Base-by-base conservation (phyloP, 2,888 invertebrate species). In the Sinohyriopsis cumingii region DNA sequence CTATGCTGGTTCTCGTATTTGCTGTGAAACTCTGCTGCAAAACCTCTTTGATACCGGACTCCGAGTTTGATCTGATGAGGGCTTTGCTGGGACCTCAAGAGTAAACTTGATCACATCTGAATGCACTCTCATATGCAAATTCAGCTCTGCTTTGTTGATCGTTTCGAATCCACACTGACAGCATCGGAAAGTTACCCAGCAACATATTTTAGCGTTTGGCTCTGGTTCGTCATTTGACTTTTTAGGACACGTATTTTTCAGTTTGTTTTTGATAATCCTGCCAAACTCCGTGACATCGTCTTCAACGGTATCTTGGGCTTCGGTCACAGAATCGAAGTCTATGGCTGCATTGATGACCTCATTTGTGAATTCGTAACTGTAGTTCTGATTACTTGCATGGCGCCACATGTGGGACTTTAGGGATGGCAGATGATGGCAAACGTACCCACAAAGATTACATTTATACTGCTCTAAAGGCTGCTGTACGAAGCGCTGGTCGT, bases 381-480 rank as follows among this genome's bases (percentile, higher is more conserved):
- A 89, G 78, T 87, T 87, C 56, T 82, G 79, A 67, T 89, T 87
- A 63, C 85, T 85, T 24, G 89, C 88, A 76, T 89, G 89, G 2
- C 89, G 83, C 89, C 89, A 89, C 89, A 89, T 89, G 80, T 89
- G 89, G 2, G 88, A 88, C 74, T 89, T 89, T 25, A 89, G 80
- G 3, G 89, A 89, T 4, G 89, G 89, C 69, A 89, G 76, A 71
- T 89, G 89, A 74, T 89, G 89, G 72, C 89, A 89, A 7, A 89
- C 86, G 70, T 89, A 89, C 57, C 88, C 88, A 77, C 89, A 89
- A 20, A 89, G 74, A 67, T 88, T 87, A 77, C 89, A 89, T 72
- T 88, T 89, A 79, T 89, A 89, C 77, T 89, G 89, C 70, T 89
- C 89, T 63, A 89, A 78, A 0, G 88, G 89, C 77, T 89, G 89